Base-by-base conservation (phyloP, 2,797 vertebrate species). In the Heteromormyrus szaboi region DNA sequence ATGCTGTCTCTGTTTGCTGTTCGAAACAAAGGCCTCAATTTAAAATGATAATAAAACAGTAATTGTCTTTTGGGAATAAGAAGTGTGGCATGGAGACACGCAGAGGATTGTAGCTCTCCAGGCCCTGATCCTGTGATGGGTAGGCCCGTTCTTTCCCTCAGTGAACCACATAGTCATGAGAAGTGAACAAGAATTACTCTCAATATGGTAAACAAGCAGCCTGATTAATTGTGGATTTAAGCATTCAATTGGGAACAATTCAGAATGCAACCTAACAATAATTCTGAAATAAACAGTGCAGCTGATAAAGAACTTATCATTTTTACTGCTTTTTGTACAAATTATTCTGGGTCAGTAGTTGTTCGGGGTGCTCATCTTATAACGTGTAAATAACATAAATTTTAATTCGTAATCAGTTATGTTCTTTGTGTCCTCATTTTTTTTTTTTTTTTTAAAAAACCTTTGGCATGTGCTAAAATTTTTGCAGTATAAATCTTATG, bases 31-130 rank as follows among this genome's bases (percentile, higher is more conserved):
- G 95, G 91, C 90, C 92, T 89, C 93, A 90, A 94, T 96, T 95
- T 95, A 92, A 95, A 95, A 94, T 96, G 93, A 95, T 96, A 94
- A 96, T 94, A 93, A 95, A 95, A 93, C 90, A 46, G 93, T 94
- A 95, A 93, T 95, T 95, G 94, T 94, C 93, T 94, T 92, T 93
- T 90, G 94, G 89, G 93, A 92, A 93, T 76, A 89, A 90, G 92
- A 92, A 95, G 95, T 94, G 93, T 93, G 93, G 91, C 89, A 90
- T 89, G 91, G 88, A 92, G 92, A 90, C 41, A 92, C 46, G 85
- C 41, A 17, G 91, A 91, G 90, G 86, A 91, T 95, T 94, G 92
- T 96, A 96, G 95, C 96, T 96, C 95, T 96, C 92, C 68, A 89
- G 12, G 85, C 93, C 92, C 93, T 95, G 93, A 94, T 95, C 94